A percentile compares a stretch with the other conserved stretches of the same genome.
Evolutionary conservation across 2,888 invertebrate species (phyloP).

Genomic region (Erebia epiphron): DNA sequence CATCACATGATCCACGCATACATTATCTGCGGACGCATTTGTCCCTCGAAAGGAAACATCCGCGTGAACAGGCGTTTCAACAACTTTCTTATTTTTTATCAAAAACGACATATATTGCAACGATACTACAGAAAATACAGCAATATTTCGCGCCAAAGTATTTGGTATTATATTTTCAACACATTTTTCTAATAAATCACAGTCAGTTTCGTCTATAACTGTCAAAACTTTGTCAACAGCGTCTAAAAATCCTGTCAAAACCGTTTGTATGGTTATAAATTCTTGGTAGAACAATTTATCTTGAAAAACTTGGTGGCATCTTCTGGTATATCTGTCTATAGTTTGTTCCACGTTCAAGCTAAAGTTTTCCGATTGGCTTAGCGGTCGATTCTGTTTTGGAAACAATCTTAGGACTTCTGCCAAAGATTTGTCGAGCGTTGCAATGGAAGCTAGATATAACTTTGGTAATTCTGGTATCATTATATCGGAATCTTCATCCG

Average conservation of each 20-base stretch:
- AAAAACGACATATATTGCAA: conserved; percentile 76
- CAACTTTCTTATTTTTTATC: conserved; percentile 77
- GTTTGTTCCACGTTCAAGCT: conserved; percentile 70
- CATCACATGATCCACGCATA: conserved; percentile 70
- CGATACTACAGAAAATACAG: conserved; percentile 72
- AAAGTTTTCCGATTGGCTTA: conserved; percentile 78
- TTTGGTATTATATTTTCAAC: conserved; percentile 65
- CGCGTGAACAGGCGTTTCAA: conserved; percentile 68
- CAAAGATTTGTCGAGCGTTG: conserved; percentile 66
- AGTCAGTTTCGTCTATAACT: conserved; percentile 67
- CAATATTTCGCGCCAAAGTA: conserved; percentile 63
- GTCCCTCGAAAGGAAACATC: conserved; percentile 69
- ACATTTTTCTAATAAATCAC: conserved; percentile 73
- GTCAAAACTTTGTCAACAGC: conserved; percentile 57
- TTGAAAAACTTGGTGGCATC: conserved; percentile 78
- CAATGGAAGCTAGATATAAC: conserved; percentile 59
- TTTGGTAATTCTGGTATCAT: conserved; percentile 65
- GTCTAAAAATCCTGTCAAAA: conserved; percentile 63
- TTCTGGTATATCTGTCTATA: conserved; percentile 72
- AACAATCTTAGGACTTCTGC: conserved; percentile 68
- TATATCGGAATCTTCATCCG: conserved; percentile 67
- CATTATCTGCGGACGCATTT: conserved; percentile 56
- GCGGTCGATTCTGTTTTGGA: conserved; percentile 74
- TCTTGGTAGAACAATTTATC: conserved; percentile 77
- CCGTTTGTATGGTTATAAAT: conserved; percentile 66